A percentile compares a stretch with the other conserved stretches of the same genome.
Evolutionary conservation across 2,888 invertebrate genomes (phyloP).

Genomic region (Cephus pulcher): DNA sequence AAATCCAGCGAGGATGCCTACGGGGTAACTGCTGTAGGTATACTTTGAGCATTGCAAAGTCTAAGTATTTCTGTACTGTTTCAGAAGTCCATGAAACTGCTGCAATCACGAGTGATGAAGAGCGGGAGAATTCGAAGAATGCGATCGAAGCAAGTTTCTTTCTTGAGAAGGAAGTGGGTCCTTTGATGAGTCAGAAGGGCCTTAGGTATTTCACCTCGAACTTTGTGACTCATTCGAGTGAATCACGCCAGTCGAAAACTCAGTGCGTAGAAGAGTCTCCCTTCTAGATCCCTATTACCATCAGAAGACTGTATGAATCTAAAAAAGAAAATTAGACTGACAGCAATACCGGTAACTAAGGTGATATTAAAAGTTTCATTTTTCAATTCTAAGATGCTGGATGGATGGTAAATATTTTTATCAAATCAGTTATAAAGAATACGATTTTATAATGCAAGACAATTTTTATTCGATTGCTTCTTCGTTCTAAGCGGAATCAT

Average conservation of each 20-base stretch:
- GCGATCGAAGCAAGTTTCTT: conserved; percentile 30
- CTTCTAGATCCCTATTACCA: background rate
- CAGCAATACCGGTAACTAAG: background rate
- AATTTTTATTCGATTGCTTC: background rate
- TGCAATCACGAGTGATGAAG: background rate
- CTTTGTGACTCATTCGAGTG: conserved; percentile 42
- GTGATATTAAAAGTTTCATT: background rate
- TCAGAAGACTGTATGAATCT: background rate
- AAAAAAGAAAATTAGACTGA: background rate
- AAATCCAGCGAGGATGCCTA: background rate
- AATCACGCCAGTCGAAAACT: conserved; percentile 38
- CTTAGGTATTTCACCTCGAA: conserved; percentile 36
- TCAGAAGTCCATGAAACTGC: background rate
- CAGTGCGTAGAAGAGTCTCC: background rate
- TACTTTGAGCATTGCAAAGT: background rate
- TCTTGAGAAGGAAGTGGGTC: conserved; percentile 33
- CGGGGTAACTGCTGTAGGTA: background rate
- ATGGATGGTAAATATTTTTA: no score
- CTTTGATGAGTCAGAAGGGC: conserved; percentile 44
- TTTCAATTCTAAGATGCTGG: background rate
- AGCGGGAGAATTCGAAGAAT: conserved; percentile 25
- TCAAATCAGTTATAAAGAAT: no score
- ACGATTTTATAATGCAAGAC: background rate
- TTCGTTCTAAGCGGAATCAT: background rate
- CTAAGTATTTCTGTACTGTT: background rate